Evolutionary conservation across 2,797 vertebrate species (phyloP).

Genomic region (Alosa sapidissima): DNA sequence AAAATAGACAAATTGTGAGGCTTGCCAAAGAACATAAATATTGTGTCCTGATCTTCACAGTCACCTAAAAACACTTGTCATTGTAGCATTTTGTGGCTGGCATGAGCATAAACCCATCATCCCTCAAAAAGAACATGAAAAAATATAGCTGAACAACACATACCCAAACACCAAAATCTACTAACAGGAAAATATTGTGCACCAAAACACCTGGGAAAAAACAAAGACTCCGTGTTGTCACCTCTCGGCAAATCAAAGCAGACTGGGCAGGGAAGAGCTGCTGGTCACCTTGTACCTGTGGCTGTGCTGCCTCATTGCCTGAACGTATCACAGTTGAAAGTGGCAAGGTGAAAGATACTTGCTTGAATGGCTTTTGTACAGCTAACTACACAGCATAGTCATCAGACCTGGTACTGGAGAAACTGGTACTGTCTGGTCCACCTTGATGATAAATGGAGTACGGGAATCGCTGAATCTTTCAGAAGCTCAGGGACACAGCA

Average conservation of each 20-base stretch:
- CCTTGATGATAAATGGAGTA: not conserved
- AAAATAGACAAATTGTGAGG: no score
- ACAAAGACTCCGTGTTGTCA: not conserved
- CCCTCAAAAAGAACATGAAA: no score
- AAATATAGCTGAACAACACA: no score
- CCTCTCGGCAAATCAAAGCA: not conserved
- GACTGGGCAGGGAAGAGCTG: not conserved
- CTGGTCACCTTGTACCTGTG: not conserved
- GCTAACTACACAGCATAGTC: not conserved
- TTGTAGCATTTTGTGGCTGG: not conserved
- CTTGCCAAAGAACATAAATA: not conserved
- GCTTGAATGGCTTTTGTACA: not conserved
- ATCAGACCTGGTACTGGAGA: not conserved
- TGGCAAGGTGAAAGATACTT: not conserved
- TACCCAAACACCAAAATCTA: no score
- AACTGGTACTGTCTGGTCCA: not conserved
- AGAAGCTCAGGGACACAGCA: not conserved
- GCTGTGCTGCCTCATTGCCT: not conserved
- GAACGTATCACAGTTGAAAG: not conserved
- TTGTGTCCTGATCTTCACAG: not conserved
- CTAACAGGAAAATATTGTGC: no score
- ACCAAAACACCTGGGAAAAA: not conserved
- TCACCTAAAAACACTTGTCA: not conserved
- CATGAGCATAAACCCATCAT: not conserved
- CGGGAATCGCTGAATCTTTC: not conserved